A percentile compares a stretch with the other conserved stretches of the same genome.
phyloP scores from a whole-genome alignment of 2,113 vertebrate species.

The Sturnira hondurensis region DNA sequence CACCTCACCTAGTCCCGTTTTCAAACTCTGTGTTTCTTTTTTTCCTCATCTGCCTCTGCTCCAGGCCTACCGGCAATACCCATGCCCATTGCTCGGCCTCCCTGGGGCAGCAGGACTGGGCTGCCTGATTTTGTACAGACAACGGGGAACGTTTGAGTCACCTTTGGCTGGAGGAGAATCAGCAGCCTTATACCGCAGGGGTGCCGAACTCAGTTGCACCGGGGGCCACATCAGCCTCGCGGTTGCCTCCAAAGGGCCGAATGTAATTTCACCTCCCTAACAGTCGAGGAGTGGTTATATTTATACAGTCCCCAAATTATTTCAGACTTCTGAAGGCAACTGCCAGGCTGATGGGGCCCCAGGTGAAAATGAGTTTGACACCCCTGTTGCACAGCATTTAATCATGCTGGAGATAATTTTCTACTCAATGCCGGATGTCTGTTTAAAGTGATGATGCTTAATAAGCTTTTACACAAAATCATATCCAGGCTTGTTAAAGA shows the following conservation, averaged over 20 bases:
- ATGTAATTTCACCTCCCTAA: too few relatives aligned
- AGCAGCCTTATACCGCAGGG: background rate
- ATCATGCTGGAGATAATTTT: slow-evolving; percentile 52
- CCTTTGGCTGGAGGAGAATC: slow-evolving; percentile 31
- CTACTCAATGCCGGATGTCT: slow-evolving; percentile 41
- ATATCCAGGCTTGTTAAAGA: slow-evolving; percentile 32
- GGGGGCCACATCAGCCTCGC: too few relatives aligned
- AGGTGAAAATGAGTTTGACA: too few relatives aligned
- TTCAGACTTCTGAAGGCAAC: too few relatives aligned
- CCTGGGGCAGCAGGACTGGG: background rate
- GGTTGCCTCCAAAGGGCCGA: too few relatives aligned
- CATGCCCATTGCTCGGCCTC: background rate
- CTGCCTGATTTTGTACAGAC: background rate
- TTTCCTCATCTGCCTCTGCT: background rate
- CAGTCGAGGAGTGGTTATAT: too few relatives aligned
- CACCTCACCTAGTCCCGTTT: background rate
- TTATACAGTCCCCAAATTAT: too few relatives aligned
- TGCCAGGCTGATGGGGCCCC: too few relatives aligned
- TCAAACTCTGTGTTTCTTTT: background rate
- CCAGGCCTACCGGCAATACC: background rate
- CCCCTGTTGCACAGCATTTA: background rate
- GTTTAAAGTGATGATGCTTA: slow-evolving; percentile 41
- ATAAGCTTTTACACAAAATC: slow-evolving; percentile 44
- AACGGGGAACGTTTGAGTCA: slow-evolving; percentile 19
- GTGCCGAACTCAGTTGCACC: too few relatives aligned